Conservation (phyloP, 2,113 vertebrate species). For the Motacilla alba region DNA sequence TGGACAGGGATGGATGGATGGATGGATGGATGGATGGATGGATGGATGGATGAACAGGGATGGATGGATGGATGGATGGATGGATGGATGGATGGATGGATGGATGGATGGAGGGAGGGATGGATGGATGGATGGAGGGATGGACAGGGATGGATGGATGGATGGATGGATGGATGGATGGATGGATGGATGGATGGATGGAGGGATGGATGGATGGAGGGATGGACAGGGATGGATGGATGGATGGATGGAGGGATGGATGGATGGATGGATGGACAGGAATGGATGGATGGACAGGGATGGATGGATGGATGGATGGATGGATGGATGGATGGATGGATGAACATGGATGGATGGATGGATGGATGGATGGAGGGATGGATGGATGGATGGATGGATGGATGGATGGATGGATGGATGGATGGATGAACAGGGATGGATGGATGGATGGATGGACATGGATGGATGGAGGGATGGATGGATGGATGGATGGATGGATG, state of each 20-base stretch:
- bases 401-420: neutral
- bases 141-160: neutral
- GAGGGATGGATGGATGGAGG: no score
- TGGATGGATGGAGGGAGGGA: neutral
- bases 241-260: neutral
- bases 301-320: neutral
- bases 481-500: neutral
- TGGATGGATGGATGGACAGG: neutral
- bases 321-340: no score
- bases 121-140: neutral
- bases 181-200: no score
- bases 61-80: neutral
- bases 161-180: neutral
- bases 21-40: neutral
- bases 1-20: neutral
- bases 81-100: rapidly evolving
- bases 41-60: no score
- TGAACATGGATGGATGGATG: neutral
- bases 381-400: no score
- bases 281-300: neutral
- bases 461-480: neutral
- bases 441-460: neutral
- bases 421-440: no score
- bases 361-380: rapidly evolving
- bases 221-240: neutral